A percentile compares a stretch with the other conserved stretches of the same genome.
Conservation (phyloP, 2,797 vertebrate genomes). For the Acropternis orthonyx region DNA sequence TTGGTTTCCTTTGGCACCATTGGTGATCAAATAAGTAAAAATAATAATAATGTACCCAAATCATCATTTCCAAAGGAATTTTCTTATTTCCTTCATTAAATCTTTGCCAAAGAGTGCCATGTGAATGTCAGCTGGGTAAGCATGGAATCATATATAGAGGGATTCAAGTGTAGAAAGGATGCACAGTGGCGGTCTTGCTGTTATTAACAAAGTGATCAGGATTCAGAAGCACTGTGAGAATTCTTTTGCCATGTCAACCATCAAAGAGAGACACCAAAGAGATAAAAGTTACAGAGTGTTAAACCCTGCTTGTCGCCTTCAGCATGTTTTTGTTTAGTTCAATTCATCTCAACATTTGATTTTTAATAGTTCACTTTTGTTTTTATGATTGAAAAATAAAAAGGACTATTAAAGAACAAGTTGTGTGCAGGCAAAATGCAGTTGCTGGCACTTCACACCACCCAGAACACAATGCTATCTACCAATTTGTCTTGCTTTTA, state of each 20-base stretch:
- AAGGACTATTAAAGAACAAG: conserved; percentile 52
- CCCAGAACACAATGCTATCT: conserved; percentile 24
- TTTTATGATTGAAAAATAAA: conserved; percentile 42
- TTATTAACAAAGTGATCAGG: conserved; percentile 29
- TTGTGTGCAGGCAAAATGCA: conserved; percentile 1
- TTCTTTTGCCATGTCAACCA: conserved; percentile 46
- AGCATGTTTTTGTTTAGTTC: conserved; percentile 61
- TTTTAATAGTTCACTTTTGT: conserved; percentile 53
- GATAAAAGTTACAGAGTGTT: conserved; percentile 48
- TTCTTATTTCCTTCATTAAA: not conserved
- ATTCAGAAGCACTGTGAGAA: conserved; percentile 2
- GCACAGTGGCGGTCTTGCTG: not conserved
- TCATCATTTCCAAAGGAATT: not conserved
- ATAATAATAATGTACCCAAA: not conserved
- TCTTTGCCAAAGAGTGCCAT: not conserved
- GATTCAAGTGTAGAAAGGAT: not conserved
- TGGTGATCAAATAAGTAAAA: not conserved
- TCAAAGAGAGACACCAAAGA: conserved; percentile 42
- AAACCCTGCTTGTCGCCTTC: conserved; percentile 14
- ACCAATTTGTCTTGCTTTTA: conserved; percentile 47
- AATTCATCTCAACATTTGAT: conserved; percentile 57
- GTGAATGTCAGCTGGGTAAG: not conserved
- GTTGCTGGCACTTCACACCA: conserved; percentile 10
- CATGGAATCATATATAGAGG: not conserved
- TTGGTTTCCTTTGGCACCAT: not conserved